phyloP scores from a whole-genome alignment of 2,888 invertebrate species.

The Panzeria rudis region DNA sequence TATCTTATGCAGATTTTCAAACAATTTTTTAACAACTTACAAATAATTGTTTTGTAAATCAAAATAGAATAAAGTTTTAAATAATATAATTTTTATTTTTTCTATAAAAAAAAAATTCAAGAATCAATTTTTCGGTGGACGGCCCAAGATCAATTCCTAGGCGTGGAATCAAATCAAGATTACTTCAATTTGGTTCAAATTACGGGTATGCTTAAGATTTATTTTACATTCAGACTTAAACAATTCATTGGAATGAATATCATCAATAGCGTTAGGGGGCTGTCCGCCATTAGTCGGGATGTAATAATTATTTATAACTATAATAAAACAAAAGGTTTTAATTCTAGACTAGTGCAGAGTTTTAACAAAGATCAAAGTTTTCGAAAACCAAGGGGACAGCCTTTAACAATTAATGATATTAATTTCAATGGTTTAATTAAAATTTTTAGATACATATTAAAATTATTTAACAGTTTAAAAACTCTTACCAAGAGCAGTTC shows the following conservation, averaged over 20 bases:
- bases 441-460: background rate
- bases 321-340: slow-evolving; percentile 7
- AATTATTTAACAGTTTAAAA: slow-evolving; percentile 1
- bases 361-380: slow-evolving; percentile 82
- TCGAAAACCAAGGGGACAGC: slow-evolving; percentile 83
- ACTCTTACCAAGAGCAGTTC: slow-evolving; percentile 57
- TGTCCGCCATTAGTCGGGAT: slow-evolving; percentile 79
- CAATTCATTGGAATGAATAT: slow-evolving; percentile 76
- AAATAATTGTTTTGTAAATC: too few species aligned
- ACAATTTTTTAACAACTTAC: too few species aligned
- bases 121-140: slow-evolving; percentile 87
- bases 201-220: slow-evolving; percentile 89
- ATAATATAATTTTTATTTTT: background rate
- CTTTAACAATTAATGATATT: slow-evolving; percentile 82
- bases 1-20: too few species aligned
- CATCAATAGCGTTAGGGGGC: slow-evolving; percentile 82
- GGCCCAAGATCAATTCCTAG: slow-evolving; percentile 94
- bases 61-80: too few species aligned
- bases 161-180: slow-evolving; percentile 94
- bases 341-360: background rate
- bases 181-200: slow-evolving; percentile 95
- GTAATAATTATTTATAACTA: background rate
- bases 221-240: background rate
- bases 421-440: slow-evolving; percentile 70
- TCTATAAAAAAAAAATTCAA: slow-evolving; percentile 71